A percentile compares a stretch with the other conserved stretches of the same genome.
These are phyloP conservation scores for Argyresthia albistria DNA, from an alignment of 2,888 invertebrate species.

Conservation along the genomic window DNA sequence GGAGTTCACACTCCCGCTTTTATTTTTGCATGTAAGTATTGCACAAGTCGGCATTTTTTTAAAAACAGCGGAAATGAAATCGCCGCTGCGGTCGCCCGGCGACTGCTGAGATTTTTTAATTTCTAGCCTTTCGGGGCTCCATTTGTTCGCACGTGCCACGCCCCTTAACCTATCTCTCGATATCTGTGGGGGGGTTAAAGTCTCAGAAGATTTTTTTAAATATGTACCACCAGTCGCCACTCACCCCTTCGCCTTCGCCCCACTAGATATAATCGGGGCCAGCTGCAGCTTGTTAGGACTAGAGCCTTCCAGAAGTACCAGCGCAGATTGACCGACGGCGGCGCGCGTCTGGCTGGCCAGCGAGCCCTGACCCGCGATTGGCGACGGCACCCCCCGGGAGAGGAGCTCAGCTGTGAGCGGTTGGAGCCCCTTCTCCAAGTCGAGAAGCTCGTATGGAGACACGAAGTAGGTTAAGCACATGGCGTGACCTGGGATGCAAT, in stretches of 20 bases:
- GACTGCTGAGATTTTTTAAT: too few relatives aligned
- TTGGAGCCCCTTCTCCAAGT: slow-evolving; percentile 81
- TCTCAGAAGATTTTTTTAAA: too few relatives aligned
- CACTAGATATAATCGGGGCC: slow-evolving; percentile 78
- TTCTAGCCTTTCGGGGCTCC: too few relatives aligned
- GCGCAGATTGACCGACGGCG: slow-evolving; percentile 87
- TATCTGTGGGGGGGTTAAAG: too few relatives aligned
- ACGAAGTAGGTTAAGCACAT: slow-evolving; percentile 96
- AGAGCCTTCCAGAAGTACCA: slow-evolving; percentile 91
- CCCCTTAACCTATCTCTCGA: too few relatives aligned
- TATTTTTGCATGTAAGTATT: too few relatives aligned
- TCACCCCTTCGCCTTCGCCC: slow-evolving; percentile 82
- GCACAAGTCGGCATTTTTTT: too few relatives aligned
- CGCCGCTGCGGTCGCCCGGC: too few relatives aligned
- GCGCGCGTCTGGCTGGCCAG: slow-evolving; percentile 62
- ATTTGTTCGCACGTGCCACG: too few relatives aligned
- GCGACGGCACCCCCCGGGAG: slow-evolving; percentile 54
- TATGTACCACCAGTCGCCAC: too few relatives aligned
- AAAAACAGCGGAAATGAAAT: too few relatives aligned
- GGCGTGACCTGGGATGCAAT: slow-evolving; percentile 78
- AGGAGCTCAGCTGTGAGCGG: slow-evolving; percentile 84
- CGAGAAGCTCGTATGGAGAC: slow-evolving; percentile 91
- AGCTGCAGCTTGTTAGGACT: slow-evolving; percentile 87
- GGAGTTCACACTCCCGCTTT: too few relatives aligned
- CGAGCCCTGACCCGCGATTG: slow-evolving; percentile 42